Conservation (phyloP, 1,140 invertebrate genomes). For the Leptinotarsa defecta region DNA sequence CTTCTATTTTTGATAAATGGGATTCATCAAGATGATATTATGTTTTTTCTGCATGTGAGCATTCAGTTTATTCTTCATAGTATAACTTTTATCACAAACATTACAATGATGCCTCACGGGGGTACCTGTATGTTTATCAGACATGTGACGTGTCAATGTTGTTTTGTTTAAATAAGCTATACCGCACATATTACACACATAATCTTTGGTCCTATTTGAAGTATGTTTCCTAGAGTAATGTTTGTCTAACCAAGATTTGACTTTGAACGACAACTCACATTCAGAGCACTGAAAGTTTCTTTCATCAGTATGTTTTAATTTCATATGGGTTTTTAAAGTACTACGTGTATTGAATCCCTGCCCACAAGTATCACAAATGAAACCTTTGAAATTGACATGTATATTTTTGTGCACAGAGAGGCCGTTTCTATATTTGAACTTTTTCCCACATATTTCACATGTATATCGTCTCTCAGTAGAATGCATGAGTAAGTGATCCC, state of each 20-base stretch:
- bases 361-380: conserved; percentile 27
- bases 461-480: conserved; percentile 21
- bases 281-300: conserved; percentile 22
- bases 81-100: conserved; percentile 26
- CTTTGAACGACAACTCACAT: conserved; percentile 17
- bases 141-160: conserved; percentile 21
- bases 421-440: conserved; percentile 21
- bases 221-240: conserved; percentile 20
- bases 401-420: conserved; percentile 23
- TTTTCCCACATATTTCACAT: conserved; percentile 23
- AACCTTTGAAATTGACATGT: conserved; percentile 17
- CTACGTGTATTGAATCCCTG: conserved; percentile 15
- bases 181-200: conserved; percentile 15
- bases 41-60: conserved; percentile 23
- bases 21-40: conserved; percentile 18
- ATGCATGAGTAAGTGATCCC: conserved; percentile 20
- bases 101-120: conserved; percentile 19
- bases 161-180: conserved; percentile 24
- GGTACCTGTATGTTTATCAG: conserved; percentile 22
- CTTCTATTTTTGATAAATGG: neutral
- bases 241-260: conserved; percentile 24
- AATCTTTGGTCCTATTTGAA: conserved; percentile 19
- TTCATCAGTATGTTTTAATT: conserved; percentile 26
- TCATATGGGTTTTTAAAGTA: conserved; percentile 26
- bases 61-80: conserved; percentile 21